phyloP scores from a whole-genome alignment of 2,113 vertebrate genomes.

The Trematocara macrostoma region DNA sequence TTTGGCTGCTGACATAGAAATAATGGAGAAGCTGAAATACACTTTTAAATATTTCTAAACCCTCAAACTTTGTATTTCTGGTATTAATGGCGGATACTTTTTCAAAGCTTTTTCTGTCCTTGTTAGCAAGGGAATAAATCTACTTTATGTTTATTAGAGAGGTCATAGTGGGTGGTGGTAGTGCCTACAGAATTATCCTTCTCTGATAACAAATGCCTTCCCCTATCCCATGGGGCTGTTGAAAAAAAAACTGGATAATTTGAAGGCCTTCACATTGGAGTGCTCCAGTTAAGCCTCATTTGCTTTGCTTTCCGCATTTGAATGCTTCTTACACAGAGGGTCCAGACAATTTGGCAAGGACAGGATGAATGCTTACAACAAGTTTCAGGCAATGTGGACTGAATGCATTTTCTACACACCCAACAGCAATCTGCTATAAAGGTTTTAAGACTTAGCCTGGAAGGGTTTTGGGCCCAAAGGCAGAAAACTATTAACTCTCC shows the following conservation, averaged over 20 bases:
- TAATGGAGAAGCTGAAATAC: not conserved
- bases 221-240: not conserved
- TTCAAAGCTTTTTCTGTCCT: not conserved
- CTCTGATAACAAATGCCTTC: not conserved
- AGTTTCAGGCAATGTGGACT: not conserved
- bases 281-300: constrained; percentile 43
- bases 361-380: constrained; percentile 4
- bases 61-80: not conserved
- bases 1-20: not conserved
- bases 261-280: not conserved
- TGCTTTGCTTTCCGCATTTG: constrained; percentile 34
- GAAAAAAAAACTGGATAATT: not conserved
- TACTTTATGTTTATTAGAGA: not conserved
- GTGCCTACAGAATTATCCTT: not conserved
- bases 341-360: constrained; percentile 33
- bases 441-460: constrained; percentile 1
- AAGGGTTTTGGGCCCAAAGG: not conserved
- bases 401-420: not conserved
- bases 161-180: not conserved
- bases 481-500: constrained; percentile 5
- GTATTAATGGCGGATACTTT: not conserved
- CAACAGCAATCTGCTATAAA: constrained; percentile 22
- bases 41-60: not conserved
- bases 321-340: constrained; percentile 21
- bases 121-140: not conserved